These are phyloP conservation scores for Haliclona indistincta DNA, from an alignment of 37 sponge, comb jelly and placozoan species.

Conservation along the genomic window DNA sequence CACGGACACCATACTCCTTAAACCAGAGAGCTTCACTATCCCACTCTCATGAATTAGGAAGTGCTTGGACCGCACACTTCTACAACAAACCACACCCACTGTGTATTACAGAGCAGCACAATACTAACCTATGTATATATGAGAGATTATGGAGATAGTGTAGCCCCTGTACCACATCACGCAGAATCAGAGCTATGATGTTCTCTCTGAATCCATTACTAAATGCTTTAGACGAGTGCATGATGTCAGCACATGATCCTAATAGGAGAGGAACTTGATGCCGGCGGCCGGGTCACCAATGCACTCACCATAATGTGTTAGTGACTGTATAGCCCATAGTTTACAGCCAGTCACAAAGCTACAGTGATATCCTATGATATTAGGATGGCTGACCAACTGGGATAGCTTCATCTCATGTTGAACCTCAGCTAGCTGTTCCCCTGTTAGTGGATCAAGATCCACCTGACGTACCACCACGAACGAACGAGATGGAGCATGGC, in stretches of 20 bases:
- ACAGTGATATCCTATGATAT: constrained; percentile 44
- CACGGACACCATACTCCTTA: constrained; percentile 50
- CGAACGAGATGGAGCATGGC: constrained; percentile 19
- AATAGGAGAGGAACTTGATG: not conserved
- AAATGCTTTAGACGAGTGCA: constrained; percentile 77
- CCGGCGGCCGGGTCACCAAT: not conserved
- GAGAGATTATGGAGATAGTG: constrained; percentile 66
- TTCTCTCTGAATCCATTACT: constrained; percentile 72
- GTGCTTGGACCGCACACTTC: constrained; percentile 83
- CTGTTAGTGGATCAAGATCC: constrained; percentile 51
- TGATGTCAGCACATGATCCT: constrained; percentile 89
- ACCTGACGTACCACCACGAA: constrained; percentile 49
- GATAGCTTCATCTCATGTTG: constrained; percentile 67
- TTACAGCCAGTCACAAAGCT: constrained; percentile 52
- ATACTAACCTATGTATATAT: constrained; percentile 52
- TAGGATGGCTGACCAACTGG: constrained; percentile 42
- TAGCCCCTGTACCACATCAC: constrained; percentile 64
- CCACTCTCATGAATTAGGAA: constrained; percentile 72
- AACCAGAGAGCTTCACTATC: constrained; percentile 73
- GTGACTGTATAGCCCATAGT: constrained; percentile 66
- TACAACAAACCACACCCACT: no score
- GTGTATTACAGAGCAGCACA: not conserved
- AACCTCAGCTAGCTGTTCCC: constrained; percentile 56
- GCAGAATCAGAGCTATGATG: constrained; percentile 61
- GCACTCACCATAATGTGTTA: constrained; percentile 80